Evolutionary conservation across 2,797 vertebrate genomes (phyloP), one percentile per base, ranked within the genome.

Genomic region (Australoheros facetus): DNA sequence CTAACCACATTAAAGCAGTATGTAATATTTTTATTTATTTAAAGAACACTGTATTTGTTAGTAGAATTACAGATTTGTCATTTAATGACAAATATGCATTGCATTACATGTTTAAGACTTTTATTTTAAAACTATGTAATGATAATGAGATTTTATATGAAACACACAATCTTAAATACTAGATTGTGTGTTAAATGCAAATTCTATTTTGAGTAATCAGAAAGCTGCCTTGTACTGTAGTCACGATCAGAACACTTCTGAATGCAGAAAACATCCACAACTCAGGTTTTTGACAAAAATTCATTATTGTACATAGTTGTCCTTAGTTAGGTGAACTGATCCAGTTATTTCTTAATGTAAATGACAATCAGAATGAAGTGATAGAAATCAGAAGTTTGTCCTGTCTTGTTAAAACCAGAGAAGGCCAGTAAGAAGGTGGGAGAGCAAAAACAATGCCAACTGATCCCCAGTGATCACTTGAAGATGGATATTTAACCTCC

Each of bases 21-120:
- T 64, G 37, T 21, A 17, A 17, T 45, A 23, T 17, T 64, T 64
- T 14, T 26, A 23, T 48, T 16, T 66, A 23, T 66, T 66, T 48
- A 48, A 66, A 48, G 42, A 2, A 19, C 8, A 11, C 1, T 2
- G 3, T 48, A 23, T 48, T 66, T 28, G 10, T 45, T 66, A 1
- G 16, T 48, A 66, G 60, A 28, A 37, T 21, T 62, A 62, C 0
- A 0, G 39, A 64, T 64, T 23, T 66, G 28, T 48, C 26, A 28
- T 45, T 66, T 48, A 64, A 17, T 64, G 0, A 6, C 1, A 26
- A 1, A 45, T 2, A 64, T 64, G 14, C 37, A 45, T 16, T 64
- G 21, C 8, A 6, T 64, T 1, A 1, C 0, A 17, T 64, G 45
- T 64, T 17, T 1, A 2, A 0, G 5, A 45, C 14, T 45, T 45